Conservation (phyloP, 2,113 vertebrate species). For the Furnarius figulus region DNA sequence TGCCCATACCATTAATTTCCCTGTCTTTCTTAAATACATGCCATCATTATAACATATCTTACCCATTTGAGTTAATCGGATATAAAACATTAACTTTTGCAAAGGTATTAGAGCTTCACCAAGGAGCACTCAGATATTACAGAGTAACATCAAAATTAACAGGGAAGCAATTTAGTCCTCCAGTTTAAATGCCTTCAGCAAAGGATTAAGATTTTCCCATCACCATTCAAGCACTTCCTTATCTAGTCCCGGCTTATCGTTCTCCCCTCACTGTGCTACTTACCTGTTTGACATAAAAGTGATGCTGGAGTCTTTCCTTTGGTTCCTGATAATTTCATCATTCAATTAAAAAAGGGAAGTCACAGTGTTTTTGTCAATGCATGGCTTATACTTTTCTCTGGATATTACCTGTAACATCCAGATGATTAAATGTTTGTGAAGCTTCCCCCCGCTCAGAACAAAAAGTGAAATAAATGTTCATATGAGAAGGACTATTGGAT, state of each 20-base stretch:
- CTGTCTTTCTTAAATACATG: slow-evolving; percentile 10
- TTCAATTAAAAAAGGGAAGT: not conserved
- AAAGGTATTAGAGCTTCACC: slow-evolving; percentile 28
- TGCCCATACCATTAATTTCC: slow-evolving; percentile 8
- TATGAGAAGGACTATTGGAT: not conserved
- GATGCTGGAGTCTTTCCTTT: not conserved
- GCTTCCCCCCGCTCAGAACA: not conserved
- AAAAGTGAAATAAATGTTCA: slow-evolving; percentile 17
- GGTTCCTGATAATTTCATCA: not conserved
- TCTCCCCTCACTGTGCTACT: not conserved
- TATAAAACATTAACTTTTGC: slow-evolving; percentile 52
- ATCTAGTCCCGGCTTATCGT: not conserved
- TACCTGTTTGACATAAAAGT: not conserved
- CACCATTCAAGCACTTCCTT: not conserved
- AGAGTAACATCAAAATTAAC: slow-evolving; percentile 54
- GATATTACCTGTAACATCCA: not conserved
- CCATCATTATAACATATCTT: slow-evolving; percentile 34
- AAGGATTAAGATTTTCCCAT: slow-evolving; percentile 36
- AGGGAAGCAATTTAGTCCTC: slow-evolving; percentile 5
- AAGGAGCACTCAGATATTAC: slow-evolving; percentile 20
- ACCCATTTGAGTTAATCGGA: slow-evolving; percentile 36
- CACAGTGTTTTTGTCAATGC: not conserved
- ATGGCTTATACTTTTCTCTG: not conserved
- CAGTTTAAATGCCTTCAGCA: not conserved
- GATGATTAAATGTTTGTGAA: not conserved